These are phyloP conservation scores for Dryobotodes eremita DNA, from an alignment of 2,888 invertebrate species.

Conservation along the genomic window DNA sequence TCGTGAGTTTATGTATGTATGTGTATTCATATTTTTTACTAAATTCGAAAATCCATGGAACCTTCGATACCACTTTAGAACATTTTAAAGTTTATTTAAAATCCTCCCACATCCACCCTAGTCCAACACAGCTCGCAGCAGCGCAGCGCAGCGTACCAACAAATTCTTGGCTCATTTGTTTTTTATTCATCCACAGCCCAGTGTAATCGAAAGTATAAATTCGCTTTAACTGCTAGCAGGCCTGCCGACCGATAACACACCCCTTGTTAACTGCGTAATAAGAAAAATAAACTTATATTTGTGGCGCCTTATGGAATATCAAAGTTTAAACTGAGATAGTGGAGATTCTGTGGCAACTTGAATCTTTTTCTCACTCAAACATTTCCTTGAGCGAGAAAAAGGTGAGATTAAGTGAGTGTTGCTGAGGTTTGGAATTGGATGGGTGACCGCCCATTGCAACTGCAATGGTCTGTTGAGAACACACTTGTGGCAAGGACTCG, in stretches of 20 bases:
- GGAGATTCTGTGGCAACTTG: constrained; percentile 35
- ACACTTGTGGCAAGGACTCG: not conserved
- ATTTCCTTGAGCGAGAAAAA: not conserved
- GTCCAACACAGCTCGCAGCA: constrained; percentile 68
- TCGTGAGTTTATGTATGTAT: not conserved
- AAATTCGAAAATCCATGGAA: too few relatives aligned
- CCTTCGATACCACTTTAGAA: not conserved
- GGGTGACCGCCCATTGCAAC: not conserved
- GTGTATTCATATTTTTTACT: not conserved
- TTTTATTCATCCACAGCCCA: constrained; percentile 88
- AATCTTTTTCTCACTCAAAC: not conserved
- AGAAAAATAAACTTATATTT: constrained; percentile 89
- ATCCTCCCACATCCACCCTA: constrained; percentile 71
- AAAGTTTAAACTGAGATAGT: constrained; percentile 78
- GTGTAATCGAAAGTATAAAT: constrained; percentile 90
- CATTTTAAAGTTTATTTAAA: constrained; percentile 15
- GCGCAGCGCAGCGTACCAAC: constrained; percentile 86
- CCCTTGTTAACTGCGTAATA: constrained; percentile 88
- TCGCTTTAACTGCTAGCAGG: constrained; percentile 85
- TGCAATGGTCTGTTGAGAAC: not conserved
- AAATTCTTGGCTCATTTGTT: constrained; percentile 90
- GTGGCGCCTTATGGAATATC: constrained; percentile 84
- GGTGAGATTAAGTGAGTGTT: not conserved
- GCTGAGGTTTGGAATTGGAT: constrained; percentile 8
- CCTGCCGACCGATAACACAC: constrained; percentile 84